Evolutionary conservation across 2,113 vertebrate genomes (phyloP).

Genomic region (Misgurnus mizolepis): DNA sequence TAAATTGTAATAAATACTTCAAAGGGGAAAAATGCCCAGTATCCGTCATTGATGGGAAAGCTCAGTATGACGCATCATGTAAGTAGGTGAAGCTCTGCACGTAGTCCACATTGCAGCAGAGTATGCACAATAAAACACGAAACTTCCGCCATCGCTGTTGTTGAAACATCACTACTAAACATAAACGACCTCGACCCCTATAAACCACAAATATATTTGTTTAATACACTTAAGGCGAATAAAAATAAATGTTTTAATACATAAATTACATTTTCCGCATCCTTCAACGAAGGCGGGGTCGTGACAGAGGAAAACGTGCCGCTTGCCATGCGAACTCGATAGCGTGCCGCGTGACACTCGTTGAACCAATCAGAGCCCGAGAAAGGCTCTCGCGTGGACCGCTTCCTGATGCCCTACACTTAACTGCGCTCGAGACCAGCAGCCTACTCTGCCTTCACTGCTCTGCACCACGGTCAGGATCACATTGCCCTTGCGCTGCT

Average conservation of each 20-base stretch:
- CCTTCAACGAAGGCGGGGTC: slow-evolving; percentile 3
- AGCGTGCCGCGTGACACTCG: slow-evolving; percentile 46
- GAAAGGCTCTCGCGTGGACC: background rate
- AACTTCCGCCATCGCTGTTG: background rate
- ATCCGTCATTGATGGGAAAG: slow-evolving; percentile 48
- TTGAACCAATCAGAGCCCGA: slow-evolving; percentile 63
- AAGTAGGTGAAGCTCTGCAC: slow-evolving; percentile 68
- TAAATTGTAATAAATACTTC: background rate
- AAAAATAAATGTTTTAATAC: background rate
- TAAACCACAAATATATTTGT: background rate
- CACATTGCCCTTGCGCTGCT: slow-evolving; percentile 66
- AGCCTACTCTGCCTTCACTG: slow-evolving; percentile 64
- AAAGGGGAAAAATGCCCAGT: slow-evolving; percentile 1
- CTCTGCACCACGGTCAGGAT: slow-evolving; percentile 55
- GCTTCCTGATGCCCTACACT: slow-evolving; percentile 63
- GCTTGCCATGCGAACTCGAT: slow-evolving; percentile 43
- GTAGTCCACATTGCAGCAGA: slow-evolving; percentile 67
- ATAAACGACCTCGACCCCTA: too few relatives aligned
- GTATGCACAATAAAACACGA: background rate
- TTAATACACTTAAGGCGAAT: background rate
- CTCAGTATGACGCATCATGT: slow-evolving; percentile 52
- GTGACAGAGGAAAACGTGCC: slow-evolving; percentile 63
- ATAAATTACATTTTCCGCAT: background rate
- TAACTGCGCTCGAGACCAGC: slow-evolving; percentile 48
- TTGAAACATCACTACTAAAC: background rate